These are phyloP conservation scores for Rugalucina vietnamica DNA, from an alignment of 2,888 invertebrate genomes.

Conservation along the genomic window DNA sequence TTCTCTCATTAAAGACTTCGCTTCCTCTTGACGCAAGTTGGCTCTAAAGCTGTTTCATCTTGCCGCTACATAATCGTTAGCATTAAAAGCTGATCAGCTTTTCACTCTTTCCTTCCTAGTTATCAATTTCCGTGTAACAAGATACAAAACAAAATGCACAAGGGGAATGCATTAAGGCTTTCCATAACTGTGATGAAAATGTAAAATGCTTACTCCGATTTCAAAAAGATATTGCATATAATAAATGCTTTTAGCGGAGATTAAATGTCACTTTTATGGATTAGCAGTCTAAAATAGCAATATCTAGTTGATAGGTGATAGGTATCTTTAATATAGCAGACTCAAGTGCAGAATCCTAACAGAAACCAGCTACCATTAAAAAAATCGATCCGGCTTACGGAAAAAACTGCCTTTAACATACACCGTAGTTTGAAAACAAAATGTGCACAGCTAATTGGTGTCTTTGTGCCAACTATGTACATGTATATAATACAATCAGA, in stretches of 20 bases:
- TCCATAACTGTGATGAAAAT: background rate
- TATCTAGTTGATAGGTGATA: background rate
- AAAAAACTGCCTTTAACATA: no score
- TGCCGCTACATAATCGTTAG: background rate
- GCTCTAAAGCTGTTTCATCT: background rate
- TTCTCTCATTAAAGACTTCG: slow-evolving; percentile 2
- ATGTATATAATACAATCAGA: no score
- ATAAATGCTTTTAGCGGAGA: background rate
- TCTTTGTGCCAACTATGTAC: no score
- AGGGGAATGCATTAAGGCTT: slow-evolving; percentile 1
- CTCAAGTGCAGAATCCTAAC: no score
- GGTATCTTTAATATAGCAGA: slow-evolving; percentile 5
- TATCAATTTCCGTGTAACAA: slow-evolving; percentile 13
- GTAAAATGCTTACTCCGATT: background rate
- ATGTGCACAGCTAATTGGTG: no score
- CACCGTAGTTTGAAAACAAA: no score
- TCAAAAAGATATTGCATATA: background rate
- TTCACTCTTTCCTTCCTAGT: background rate
- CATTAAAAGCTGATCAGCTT: background rate
- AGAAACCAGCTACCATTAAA: no score
- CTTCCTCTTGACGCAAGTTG: background rate
- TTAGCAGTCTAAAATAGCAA: background rate
- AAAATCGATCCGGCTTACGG: no score
- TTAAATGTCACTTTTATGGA: slow-evolving; percentile 7
- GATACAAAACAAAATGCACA: slow-evolving; percentile 15